A percentile compares a stretch with the other conserved stretches of the same genome.
Evolutionary conservation across 1,140 invertebrate genomes (phyloP).

Genomic region (Mactra quadrangularis): DNA sequence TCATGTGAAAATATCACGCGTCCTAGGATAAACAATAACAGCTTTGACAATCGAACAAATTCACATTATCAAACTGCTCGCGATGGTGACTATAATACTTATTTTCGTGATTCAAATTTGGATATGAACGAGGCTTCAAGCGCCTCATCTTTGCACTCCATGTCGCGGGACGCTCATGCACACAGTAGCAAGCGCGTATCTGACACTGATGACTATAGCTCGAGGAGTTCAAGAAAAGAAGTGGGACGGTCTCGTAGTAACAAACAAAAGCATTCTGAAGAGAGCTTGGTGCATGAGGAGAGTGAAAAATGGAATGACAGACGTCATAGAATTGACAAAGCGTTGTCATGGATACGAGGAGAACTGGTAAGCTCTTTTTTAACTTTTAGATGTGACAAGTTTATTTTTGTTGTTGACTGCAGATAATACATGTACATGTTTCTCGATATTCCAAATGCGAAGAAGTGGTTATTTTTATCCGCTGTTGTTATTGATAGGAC

Average conservation of each 20-base stretch:
- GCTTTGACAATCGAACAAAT: neutral
- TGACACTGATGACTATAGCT: neutral
- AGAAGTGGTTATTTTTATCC: neutral
- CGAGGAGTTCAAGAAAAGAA: conserved; percentile 18
- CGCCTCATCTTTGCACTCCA: conserved; percentile 1
- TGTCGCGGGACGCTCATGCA: neutral
- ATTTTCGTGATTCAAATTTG: neutral
- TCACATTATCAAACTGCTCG: neutral
- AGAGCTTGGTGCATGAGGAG: neutral
- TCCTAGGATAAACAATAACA: conserved; percentile 22
- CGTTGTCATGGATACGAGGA: conserved; percentile 49
- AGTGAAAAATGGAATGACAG: conserved; percentile 18
- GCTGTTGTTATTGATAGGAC: too few relatives aligned
- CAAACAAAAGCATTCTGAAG: neutral
- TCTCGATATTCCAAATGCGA: neutral
- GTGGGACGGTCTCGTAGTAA: neutral
- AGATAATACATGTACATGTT: neutral
- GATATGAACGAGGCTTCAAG: conserved; percentile 24
- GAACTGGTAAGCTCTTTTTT: conserved; percentile 42
- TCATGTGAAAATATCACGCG: neutral
- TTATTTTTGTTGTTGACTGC: too few relatives aligned
- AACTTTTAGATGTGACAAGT: too few relatives aligned
- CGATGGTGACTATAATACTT: conserved; percentile 16
- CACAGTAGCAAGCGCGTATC: neutral
- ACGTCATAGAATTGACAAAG: conserved; percentile 37